Evolutionary conservation across 2,797 vertebrate species (phyloP).

Genomic region (Onychomys leucogaster): DNA sequence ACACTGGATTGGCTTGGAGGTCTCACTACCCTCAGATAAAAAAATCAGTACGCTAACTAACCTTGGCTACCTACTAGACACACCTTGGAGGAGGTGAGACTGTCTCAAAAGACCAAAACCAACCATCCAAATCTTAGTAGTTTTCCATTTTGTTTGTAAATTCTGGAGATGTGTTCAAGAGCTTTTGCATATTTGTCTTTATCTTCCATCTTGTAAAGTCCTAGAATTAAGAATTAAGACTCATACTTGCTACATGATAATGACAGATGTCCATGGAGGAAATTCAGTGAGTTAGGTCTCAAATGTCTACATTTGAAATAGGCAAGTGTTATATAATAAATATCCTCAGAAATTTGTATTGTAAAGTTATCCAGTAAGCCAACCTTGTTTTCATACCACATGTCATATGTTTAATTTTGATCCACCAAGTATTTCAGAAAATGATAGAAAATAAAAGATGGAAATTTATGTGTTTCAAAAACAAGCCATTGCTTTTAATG

Average conservation of each 20-base stretch:
- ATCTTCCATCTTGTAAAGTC: not conserved
- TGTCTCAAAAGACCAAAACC: not conserved
- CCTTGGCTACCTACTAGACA: not conserved
- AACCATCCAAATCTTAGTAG: not conserved
- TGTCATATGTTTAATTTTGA: not conserved
- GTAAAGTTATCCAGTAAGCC: not conserved
- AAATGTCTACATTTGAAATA: not conserved
- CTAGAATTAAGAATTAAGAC: not conserved
- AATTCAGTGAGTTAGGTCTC: not conserved
- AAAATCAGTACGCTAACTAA: not conserved
- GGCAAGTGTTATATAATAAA: not conserved
- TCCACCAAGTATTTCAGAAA: constrained; percentile 7
- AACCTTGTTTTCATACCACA: not conserved
- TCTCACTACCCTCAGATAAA: not conserved
- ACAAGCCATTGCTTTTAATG: not conserved
- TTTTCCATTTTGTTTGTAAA: not conserved
- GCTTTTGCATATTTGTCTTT: not conserved
- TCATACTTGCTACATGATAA: not conserved
- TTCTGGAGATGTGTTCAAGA: not conserved
- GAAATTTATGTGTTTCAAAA: not conserved
- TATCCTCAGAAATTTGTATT: not conserved
- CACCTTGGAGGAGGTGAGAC: not conserved
- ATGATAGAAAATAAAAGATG: constrained; percentile 5
- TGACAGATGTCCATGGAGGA: not conserved
- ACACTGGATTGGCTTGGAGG: not conserved